A percentile compares a stretch with the other conserved stretches of the same genome.
These are phyloP conservation scores for Scolopax bukidnonensis DNA, from an alignment of 2,797 vertebrate species.

Conservation along the genomic window DNA sequence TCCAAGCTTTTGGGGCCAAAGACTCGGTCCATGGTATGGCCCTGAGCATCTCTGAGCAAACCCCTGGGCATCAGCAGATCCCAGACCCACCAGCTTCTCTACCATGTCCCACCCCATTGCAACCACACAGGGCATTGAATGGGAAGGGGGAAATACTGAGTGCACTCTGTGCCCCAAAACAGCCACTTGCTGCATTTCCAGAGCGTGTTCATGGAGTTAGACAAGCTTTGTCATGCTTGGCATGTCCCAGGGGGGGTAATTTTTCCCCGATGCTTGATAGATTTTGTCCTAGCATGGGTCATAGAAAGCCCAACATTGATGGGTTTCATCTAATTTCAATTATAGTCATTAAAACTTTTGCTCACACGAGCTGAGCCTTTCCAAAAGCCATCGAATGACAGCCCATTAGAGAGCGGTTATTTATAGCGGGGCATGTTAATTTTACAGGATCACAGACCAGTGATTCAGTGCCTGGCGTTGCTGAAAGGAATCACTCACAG, in stretches of 20 bases:
- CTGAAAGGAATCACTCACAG: conserved; percentile 73
- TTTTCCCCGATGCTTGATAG: conserved; percentile 59
- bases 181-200: not conserved
- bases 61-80: fast-evolving
- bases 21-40: not conserved
- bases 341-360: conserved; percentile 74
- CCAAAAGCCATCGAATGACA: conserved; percentile 70
- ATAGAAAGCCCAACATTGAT: conserved; percentile 62
- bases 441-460: conserved; percentile 74
- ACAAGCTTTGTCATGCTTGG: not conserved
- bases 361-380: conserved; percentile 71
- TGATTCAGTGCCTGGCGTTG: conserved; percentile 72
- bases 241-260: not conserved
- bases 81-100: fast-evolving
- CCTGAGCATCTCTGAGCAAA: not conserved
- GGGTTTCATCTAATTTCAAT: conserved; percentile 80
- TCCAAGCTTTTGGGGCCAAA: not conserved
- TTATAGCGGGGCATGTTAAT: conserved; percentile 76
- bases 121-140: fast-evolving
- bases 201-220: fast-evolving
- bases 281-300: conserved; percentile 70
- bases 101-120: fast-evolving
- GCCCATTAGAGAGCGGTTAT: conserved; percentile 76
- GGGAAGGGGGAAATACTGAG: not conserved
- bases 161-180: fast-evolving